Evolutionary conservation across 2,888 invertebrate genomes (phyloP).

Genomic region (Hyposoter dolosus): DNA sequence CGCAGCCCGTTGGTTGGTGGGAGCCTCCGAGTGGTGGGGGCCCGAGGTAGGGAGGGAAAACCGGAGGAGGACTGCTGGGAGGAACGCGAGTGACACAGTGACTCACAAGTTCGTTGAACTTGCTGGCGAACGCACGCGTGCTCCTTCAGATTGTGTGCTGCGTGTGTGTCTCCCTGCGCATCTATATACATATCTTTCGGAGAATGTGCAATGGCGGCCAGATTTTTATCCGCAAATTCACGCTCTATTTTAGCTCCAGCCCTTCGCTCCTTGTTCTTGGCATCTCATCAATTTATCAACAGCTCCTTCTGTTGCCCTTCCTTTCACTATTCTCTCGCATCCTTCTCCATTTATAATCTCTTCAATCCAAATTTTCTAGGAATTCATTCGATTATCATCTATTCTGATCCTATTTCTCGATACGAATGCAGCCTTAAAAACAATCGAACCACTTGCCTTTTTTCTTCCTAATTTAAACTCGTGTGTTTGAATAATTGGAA

Average conservation of each 20-base stretch:
- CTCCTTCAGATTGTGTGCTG: constrained; percentile 51
- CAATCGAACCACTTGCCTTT: no score
- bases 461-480: no score
- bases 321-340: background rate
- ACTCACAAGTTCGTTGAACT: constrained; percentile 73
- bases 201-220: constrained; percentile 64
- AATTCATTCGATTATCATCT: background rate
- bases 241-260: constrained; percentile 36
- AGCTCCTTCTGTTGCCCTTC: no score
- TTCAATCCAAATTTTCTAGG: background rate
- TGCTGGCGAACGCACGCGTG: constrained; percentile 69
- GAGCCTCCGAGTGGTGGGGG: constrained; percentile 10
- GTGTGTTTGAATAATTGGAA: no score
- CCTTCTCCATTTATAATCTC: background rate
- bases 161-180: constrained; percentile 4
- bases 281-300: background rate
- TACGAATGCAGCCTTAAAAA: background rate
- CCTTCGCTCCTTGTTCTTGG: background rate
- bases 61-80: constrained; percentile 43
- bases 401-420: background rate
- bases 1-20: constrained; percentile 23
- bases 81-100: constrained; percentile 68
- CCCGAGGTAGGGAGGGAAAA: background rate
- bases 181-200: background rate
- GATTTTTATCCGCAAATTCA: constrained; percentile 48